Evolutionary conservation across 2,113 vertebrate species (phyloP).

Genomic region (Chamaetylas fuelleborni): DNA sequence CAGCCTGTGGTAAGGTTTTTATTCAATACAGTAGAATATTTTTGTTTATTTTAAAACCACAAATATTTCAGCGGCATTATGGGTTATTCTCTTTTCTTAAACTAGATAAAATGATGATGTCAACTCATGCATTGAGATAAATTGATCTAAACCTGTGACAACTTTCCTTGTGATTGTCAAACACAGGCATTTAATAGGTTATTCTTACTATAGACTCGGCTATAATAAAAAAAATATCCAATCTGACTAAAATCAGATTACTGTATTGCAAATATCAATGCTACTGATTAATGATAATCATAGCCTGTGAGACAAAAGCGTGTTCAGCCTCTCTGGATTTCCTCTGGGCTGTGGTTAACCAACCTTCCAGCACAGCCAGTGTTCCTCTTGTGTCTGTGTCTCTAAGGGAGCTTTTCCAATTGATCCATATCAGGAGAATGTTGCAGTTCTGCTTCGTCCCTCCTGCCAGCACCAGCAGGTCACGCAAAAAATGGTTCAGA

Average conservation of each 20-base stretch:
- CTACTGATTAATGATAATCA: neutral
- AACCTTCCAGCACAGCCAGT: accelerated
- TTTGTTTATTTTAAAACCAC: neutral
- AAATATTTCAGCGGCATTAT: neutral
- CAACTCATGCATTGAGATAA: neutral
- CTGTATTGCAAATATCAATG: neutral
- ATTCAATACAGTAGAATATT: neutral
- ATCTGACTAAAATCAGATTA: neutral
- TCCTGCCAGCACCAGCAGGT: neutral
- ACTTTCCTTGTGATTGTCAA: neutral
- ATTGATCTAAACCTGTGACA: neutral
- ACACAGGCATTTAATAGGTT: neutral
- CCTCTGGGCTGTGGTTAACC: neutral
- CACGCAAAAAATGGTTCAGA: neutral
- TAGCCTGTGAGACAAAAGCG: neutral
- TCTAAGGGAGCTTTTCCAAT: neutral
- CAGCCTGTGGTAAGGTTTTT: neutral
- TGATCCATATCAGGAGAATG: neutral
- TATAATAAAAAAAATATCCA: neutral
- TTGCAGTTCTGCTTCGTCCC: neutral
- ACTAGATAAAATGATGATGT: neutral
- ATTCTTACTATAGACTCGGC: neutral
- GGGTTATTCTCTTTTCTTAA: neutral
- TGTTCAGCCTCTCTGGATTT: neutral
- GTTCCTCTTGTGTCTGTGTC: neutral